Conservation (phyloP, 2,797 vertebrate species). For the Pteronotus mesoamericanus region DNA sequence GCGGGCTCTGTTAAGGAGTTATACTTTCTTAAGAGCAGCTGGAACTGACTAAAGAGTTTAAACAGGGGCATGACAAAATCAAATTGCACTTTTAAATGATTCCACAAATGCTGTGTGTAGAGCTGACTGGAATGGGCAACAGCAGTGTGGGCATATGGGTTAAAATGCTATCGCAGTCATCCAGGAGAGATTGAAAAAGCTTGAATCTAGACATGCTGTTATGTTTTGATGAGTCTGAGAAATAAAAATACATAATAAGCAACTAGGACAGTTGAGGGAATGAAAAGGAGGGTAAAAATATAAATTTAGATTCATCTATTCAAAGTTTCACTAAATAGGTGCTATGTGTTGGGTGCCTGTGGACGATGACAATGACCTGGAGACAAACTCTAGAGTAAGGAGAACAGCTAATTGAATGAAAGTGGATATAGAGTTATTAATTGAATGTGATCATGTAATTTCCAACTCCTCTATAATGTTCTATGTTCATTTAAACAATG, state of each 20-base stretch:
- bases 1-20: background rate
- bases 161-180: background rate
- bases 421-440: background rate
- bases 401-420: background rate
- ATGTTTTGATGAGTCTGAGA: background rate
- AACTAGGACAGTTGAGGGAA: background rate
- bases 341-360: background rate
- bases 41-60: background rate
- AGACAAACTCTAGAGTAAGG: background rate
- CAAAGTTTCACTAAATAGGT: background rate
- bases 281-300: background rate
- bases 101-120: background rate
- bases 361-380: background rate
- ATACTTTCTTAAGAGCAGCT: background rate
- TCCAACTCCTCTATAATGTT: background rate
- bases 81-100: background rate
- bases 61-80: background rate
- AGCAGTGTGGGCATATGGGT: background rate
- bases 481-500: background rate
- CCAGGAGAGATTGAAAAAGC: background rate
- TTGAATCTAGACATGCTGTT: background rate
- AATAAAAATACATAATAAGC: background rate
- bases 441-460: background rate
- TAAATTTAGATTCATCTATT: background rate
- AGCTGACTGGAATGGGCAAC: background rate